Evolutionary conservation across 2,113 vertebrate species (phyloP), one percentile per base, ranked within the genome.

Genomic region (Coracopsis vasa): DNA sequence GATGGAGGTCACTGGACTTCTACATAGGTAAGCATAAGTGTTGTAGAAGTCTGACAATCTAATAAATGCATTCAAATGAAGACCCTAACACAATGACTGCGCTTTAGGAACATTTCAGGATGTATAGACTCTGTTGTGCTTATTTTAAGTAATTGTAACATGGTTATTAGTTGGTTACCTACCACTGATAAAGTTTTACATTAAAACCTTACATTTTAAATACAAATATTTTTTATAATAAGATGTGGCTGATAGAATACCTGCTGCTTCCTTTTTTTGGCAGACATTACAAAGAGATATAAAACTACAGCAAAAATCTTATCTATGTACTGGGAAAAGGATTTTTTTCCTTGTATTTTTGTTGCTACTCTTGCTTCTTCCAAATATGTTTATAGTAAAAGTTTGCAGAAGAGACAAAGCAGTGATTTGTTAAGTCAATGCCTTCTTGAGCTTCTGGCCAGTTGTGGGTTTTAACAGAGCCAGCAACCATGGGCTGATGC

Each of bases 21-120:
- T 27, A 4, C 5, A 13, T 45, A 45, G 77, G 8, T 6, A 29
- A 80, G 10, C 3, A 0, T 1, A 25, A 35, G 16, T 21, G 23
- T 9, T 27, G 61, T 23, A 29, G 28, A 24, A 61, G 8, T 33
- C 27, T 25, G 7, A 1, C 35, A 2, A 13, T 50, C 45, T 69
- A 12, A 8, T 6, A 4, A 28, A 1, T 44, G n/a, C 9, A 7
- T 48, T 16, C 23, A 21, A 51, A 64, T 29, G n/a, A 35, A 17
- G 12, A 25, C 90, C 0, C 0, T 17, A 19, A 13, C 54, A 10
- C 60, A 1, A 7, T 0, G 0, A 2, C 18, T 4, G 6, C 0
- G 2, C 71, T 61, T 73, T 2, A 11, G 39, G 42, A 12, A 31
- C 2, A 5, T 11, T 15, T 8, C 41, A 28, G 44, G 18, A 19